Base-by-base conservation (phyloP, 2,888 invertebrate genomes). In the Eupithecia abbreviata region DNA sequence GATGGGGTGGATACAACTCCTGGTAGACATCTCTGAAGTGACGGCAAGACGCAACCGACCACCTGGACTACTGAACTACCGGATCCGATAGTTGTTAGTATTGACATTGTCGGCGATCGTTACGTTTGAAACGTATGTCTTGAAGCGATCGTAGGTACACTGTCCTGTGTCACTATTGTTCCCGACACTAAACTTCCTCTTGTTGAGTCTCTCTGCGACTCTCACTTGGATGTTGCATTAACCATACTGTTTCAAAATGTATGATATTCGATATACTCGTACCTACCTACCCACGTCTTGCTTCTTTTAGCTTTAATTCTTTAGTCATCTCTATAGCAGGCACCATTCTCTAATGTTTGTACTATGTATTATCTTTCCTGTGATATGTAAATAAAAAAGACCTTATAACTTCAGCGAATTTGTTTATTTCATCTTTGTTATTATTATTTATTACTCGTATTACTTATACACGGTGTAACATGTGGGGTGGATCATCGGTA, bases 341-440 rank as follows among this genome's bases (percentile, higher is more conserved):
- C 55, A n/a, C 55, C n/a, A 10, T 18, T 10, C 10, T 30, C n/a
- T 51, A 9, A 15, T 43, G 5, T 69, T 15, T 70, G 43, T 51
- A 75, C 73, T 79, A 73, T 73, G 62, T 78, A 73, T 72, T 73
- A 72, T 69, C 55, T 77, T 13, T 76, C 76, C 80, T 81, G 81
- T 80, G 81, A 77, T 77, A 77, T 66, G 66, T 66, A 71, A 77
- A 77, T 74, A 77, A 77, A 77, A 58, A 66, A 13, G 66, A 41
- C 15, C 45, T 43, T 15, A 43, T 42, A 42, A 66, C 30, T 42
- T 7, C 15, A 15, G 15, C 15, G 4, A 42, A 15, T 66, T 42
- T 15, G 5, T 66, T 65, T 65, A 65, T 41, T 42, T 66, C 42
- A 9, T 58, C 55, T 9, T 18, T 58, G 3, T 18, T 58, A 58